Evolutionary conservation across 2,797 vertebrate genomes (phyloP), one percentile per base, ranked within the genome.

Genomic region (Bucorvus abyssinicus): DNA sequence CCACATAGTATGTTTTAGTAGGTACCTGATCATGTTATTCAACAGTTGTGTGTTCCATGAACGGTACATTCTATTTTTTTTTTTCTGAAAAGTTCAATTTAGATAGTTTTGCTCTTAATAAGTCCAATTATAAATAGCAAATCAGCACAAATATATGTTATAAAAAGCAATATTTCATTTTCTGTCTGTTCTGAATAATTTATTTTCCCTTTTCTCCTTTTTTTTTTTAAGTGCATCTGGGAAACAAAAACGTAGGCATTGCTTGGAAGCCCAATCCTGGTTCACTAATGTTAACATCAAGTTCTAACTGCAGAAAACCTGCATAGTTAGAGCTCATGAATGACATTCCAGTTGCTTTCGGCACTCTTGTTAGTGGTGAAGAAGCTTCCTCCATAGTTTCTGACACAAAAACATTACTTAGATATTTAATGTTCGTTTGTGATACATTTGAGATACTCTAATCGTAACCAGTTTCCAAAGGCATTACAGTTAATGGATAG

Each of bases 271-370:
- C 88, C 30, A 20, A 9, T 95, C 71, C 14, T 95, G 50, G 74
- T 85, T 91, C 21, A 3, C 84, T 85, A 85, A 64, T n/a, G 78
- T 94, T 93, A 94, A 59, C 38, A 63, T 61, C 53, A 87, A 92
- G 81, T 81, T 95, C 84, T 86, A 64, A 84, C 79, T 57, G 56
- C 90, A 95, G 97, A 97, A 97, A 97, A 93, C 88, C 95, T 96
- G 95, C 95, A 7, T 53, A 53, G 69, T 67, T 94, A 85, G 93
- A 94, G 81, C 19, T 86, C 85, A 74, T 80, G 84, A 87, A 94
- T 68, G 74, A 95, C 87, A 81, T 75, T 80, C n/a, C 47, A 50
- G 44, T 93, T 92, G 23, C 86, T 95, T 83, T 68, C 10, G 59
- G 82, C 45, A 27, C 80, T 91, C 57, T 36, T 5, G 5, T 92